phyloP scores from a whole-genome alignment of 2,113 vertebrate species.

The Telmatochromis bifrenatus region DNA sequence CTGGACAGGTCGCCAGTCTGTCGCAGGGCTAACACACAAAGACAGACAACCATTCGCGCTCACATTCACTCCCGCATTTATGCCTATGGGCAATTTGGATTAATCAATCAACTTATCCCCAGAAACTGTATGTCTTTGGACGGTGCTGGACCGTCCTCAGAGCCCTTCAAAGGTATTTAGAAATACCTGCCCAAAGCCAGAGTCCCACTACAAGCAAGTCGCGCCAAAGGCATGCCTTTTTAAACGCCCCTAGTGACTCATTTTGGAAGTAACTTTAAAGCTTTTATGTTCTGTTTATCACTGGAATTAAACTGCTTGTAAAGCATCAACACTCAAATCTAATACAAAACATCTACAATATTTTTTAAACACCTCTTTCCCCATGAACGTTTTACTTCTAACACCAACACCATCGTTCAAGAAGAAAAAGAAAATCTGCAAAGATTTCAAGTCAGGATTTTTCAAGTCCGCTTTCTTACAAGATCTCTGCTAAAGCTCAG shows the following conservation, averaged over 20 bases:
- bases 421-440: neutral
- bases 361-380: neutral
- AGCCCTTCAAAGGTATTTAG: neutral
- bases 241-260: neutral
- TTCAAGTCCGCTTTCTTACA: neutral
- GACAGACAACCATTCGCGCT: neutral
- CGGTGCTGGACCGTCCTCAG: accelerated
- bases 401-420: neutral
- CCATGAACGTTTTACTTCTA: neutral
- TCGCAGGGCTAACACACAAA: neutral
- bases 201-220: neutral
- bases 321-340: neutral
- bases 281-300: neutral
- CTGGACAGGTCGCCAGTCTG: neutral
- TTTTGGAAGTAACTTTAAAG: neutral
- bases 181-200: neutral
- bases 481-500: neutral
- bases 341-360: neutral
- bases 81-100: neutral
- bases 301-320: neutral
- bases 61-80: neutral
- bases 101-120: neutral
- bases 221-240: neutral
- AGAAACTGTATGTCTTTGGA: neutral
- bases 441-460: neutral